phyloP scores from a whole-genome alignment of 2,888 invertebrate species.

The Gisinianus flammeolus region DNA sequence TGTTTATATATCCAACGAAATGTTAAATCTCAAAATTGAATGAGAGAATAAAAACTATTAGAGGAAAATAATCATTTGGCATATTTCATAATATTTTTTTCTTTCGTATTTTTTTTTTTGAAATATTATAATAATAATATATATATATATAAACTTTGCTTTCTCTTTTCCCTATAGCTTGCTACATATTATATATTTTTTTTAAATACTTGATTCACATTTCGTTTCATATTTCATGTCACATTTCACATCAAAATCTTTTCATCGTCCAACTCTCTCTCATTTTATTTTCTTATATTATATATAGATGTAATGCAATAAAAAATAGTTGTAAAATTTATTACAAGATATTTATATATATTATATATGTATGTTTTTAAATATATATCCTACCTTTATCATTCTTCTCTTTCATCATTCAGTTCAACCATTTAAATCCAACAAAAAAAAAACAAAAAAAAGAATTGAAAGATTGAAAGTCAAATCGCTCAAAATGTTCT shows the following conservation, averaged over 20 bases:
- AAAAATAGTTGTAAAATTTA: no score
- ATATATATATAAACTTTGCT: not conserved
- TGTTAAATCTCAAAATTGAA: not conserved
- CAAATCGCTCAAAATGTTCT: no score
- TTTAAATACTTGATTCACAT: not conserved
- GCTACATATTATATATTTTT: not conserved
- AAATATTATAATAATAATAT: not conserved
- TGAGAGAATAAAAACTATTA: not conserved
- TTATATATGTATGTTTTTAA: no score
- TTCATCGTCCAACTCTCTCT: not conserved
- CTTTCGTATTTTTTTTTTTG: not conserved
- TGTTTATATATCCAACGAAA: not conserved
- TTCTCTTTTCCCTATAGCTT: not conserved
- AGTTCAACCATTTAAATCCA: no score
- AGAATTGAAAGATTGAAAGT: no score
- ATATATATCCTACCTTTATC: no score
- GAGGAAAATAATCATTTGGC: not conserved
- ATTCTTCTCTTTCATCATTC: no score
- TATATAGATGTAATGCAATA: no score
- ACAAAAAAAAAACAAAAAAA: no score
- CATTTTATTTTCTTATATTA: not conserved
- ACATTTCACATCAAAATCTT: not conserved
- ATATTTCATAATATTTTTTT: not conserved
- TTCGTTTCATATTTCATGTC: not conserved
- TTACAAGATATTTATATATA: no score